A percentile compares a stretch with the other conserved stretches of the same genome.
phyloP scores from a whole-genome alignment of 1,140 invertebrate species.

The Drosophila pseudoobscura region DNA sequence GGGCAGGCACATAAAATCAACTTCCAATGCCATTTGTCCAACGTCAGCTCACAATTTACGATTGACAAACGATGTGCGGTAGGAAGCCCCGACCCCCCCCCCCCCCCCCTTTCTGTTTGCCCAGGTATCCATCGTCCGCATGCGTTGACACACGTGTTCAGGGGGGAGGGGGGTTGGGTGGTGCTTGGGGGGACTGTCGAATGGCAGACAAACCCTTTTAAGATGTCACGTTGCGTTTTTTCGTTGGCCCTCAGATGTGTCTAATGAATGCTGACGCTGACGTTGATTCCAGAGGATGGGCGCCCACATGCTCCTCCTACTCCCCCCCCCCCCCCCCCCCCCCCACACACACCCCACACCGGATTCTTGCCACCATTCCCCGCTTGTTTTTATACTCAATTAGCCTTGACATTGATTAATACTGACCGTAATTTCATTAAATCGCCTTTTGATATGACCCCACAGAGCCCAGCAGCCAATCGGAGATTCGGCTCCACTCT shows the following conservation, averaged over 20 bases:
- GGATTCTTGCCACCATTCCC: too few relatives aligned
- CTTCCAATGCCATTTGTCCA: conserved; percentile 72
- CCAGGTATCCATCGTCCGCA: conserved; percentile 28
- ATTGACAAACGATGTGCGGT: conserved; percentile 69
- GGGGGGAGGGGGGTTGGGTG: too few relatives aligned
- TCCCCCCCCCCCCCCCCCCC: too few relatives aligned
- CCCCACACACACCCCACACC: too few relatives aligned
- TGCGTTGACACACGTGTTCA: conserved; percentile 16
- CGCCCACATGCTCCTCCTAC: too few relatives aligned
- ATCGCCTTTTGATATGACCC: conserved; percentile 72
- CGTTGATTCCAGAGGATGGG: conserved; percentile 46
- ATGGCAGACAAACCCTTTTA: conserved; percentile 64
- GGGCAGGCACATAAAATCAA: conserved; percentile 62
- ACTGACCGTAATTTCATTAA: conserved; percentile 79
- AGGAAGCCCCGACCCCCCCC: background rate
- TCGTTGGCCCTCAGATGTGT: conserved; percentile 27
- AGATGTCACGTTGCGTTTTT: conserved; percentile 69
- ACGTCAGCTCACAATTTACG: conserved; percentile 69
- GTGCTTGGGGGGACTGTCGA: too few relatives aligned
- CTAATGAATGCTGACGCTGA: conserved; percentile 70
- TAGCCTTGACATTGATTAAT: conserved; percentile 78
- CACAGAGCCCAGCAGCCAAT: background rate
- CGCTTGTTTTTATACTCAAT: conserved; percentile 77
- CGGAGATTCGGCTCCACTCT: background rate
- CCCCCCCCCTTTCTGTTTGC: background rate